A percentile compares a stretch with the other conserved stretches of the same genome.
Conservation (phyloP, 35 echinoderm and acorn worm genomes). For the Lytechinus variegatus region DNA sequence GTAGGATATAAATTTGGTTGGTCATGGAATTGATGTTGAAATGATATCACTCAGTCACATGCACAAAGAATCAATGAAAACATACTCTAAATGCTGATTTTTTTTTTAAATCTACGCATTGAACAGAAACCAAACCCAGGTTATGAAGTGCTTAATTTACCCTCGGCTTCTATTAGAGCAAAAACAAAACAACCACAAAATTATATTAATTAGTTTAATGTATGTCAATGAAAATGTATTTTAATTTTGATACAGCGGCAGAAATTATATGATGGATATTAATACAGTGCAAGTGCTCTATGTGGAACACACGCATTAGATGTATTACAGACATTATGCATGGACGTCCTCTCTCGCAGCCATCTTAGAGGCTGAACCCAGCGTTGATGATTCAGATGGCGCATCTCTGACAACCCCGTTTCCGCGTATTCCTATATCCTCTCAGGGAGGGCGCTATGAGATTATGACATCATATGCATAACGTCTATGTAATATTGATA, state of each 20-base stretch:
- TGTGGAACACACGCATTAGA: not conserved
- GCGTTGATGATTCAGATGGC: too few relatives aligned
- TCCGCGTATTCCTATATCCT: too few relatives aligned
- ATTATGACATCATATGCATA: not conserved
- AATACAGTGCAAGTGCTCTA: not conserved
- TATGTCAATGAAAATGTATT: not conserved
- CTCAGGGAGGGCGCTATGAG: too few relatives aligned
- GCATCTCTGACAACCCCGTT: too few relatives aligned
- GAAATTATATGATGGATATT: not conserved
- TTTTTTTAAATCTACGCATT: not conserved
- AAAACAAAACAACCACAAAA: not conserved
- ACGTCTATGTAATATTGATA: not conserved
- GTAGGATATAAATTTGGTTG: too few relatives aligned
- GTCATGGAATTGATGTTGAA: too few relatives aligned
- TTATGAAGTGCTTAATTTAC: not conserved
- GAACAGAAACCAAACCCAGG: not conserved
- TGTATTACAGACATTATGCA: not conserved
- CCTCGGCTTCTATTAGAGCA: too few relatives aligned
- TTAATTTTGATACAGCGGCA: not conserved
- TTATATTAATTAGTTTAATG: not conserved
- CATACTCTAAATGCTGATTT: not conserved
- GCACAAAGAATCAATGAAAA: not conserved
- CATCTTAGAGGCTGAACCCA: too few relatives aligned
- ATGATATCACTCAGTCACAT: too few relatives aligned
- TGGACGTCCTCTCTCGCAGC: too few relatives aligned